A percentile compares a stretch with the other conserved stretches of the same genome.
Evolutionary conservation across 92 coral and sea anemone species (phyloP).

Genomic region (Paragorgia papillata): DNA sequence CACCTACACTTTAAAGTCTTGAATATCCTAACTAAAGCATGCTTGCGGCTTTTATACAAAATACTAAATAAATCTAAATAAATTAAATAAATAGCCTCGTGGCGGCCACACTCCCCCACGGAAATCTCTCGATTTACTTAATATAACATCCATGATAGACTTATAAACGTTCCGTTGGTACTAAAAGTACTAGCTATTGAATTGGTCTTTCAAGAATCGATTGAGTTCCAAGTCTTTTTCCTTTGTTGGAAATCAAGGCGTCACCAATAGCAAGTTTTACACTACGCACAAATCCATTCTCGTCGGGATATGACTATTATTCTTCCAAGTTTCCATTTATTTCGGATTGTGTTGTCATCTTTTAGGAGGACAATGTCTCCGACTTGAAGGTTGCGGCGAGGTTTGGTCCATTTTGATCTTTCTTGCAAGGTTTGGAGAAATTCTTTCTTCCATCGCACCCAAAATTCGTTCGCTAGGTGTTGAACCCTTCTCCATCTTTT

Average conservation of each 20-base stretch:
- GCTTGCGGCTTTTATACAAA: neutral
- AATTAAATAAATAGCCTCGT: too few relatives aligned
- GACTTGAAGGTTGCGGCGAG: conserved; percentile 38
- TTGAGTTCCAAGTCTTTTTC: conserved; percentile 32
- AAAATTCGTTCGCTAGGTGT: conserved; percentile 35
- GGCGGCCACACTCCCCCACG: conserved; percentile 8
- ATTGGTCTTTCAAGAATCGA: conserved; percentile 31
- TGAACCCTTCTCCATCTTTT: conserved; percentile 29
- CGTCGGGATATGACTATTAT: conserved; percentile 29
- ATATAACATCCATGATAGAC: neutral
- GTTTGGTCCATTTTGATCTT: conserved; percentile 39
- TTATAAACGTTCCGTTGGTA: conserved; percentile 13
- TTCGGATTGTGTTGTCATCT: conserved; percentile 36
- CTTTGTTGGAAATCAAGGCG: conserved; percentile 14
- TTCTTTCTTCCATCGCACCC: conserved; percentile 41
- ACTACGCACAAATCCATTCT: conserved; percentile 37
- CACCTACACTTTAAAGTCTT: conserved; percentile 1
- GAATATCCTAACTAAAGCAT: neutral
- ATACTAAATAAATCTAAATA: too few relatives aligned
- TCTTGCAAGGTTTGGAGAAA: conserved; percentile 23
- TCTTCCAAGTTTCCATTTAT: conserved; percentile 33
- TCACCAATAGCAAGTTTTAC: conserved; percentile 37
- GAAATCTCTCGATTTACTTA: conserved; percentile 11
- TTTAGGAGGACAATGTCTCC: conserved; percentile 46
- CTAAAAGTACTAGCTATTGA: conserved; percentile 29